Percentiles rank a stretch among this genome's conserved stretches.
These are phyloP conservation scores for Leistus spinibarbis DNA, from an alignment of 2,888 invertebrate species.

Conservation along the genomic window DNA sequence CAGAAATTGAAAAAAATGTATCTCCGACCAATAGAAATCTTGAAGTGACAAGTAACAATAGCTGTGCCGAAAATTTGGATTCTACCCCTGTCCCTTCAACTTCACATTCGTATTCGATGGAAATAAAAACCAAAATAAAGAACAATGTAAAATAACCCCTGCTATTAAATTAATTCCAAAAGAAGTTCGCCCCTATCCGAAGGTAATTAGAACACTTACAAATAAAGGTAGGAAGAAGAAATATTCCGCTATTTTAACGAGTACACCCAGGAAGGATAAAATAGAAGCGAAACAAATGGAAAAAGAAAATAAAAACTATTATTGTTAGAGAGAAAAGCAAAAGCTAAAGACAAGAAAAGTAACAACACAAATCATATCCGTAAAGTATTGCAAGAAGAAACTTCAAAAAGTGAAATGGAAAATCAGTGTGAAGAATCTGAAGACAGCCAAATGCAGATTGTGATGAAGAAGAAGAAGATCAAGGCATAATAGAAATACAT, in stretches of 20 bases:
- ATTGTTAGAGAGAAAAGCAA: background rate
- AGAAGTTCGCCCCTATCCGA: constrained; percentile 5
- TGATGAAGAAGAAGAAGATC: background rate
- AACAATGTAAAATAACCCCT: background rate
- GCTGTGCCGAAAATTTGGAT: background rate
- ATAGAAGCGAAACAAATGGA: background rate
- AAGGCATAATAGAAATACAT: background rate
- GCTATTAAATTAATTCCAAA: constrained; percentile 3
- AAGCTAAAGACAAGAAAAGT: background rate
- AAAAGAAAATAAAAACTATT: background rate
- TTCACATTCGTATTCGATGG: background rate
- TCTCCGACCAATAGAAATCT: background rate
- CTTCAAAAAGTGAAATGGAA: constrained; percentile 8
- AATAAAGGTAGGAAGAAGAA: constrained; percentile 6
- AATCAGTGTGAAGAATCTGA: constrained; percentile 5
- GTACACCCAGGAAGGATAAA: constrained; percentile 5
- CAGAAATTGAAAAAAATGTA: background rate
- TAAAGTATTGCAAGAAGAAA: constrained; percentile 5
- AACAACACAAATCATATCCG: no score
- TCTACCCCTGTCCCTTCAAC: no score
- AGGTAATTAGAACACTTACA: background rate
- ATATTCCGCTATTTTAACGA: constrained; percentile 3
- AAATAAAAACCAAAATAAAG: background rate
- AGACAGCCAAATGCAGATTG: background rate
- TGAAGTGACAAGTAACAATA: background rate